Conservation (phyloP, 2,888 invertebrate genomes). For the Orchesella flavescens region DNA sequence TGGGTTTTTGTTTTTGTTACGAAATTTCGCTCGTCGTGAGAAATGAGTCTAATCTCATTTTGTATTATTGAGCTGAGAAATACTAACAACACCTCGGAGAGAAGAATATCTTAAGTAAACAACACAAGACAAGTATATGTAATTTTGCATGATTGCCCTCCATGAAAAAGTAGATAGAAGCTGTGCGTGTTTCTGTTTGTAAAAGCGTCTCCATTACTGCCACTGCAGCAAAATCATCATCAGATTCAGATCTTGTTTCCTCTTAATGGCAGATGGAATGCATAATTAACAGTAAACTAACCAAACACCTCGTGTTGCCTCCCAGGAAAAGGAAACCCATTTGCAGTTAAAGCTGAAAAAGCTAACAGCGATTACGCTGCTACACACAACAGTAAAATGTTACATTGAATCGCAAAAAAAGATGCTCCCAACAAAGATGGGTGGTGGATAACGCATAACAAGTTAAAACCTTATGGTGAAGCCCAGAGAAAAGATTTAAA, state of each 20-base stretch:
- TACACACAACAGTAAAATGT: background rate
- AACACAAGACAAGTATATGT: conserved; percentile 4
- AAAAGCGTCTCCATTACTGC: background rate
- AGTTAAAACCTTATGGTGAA: conserved; percentile 1
- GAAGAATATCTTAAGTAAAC: conserved; percentile 26
- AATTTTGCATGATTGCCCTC: conserved; percentile 48
- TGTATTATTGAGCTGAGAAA: conserved; percentile 18
- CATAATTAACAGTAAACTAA: conserved; percentile 46
- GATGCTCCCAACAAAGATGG: too few relatives aligned
- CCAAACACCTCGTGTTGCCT: background rate
- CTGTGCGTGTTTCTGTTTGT: background rate
- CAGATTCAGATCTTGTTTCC: conserved; percentile 44
- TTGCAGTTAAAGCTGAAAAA: background rate
- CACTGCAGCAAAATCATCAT: conserved; percentile 1
- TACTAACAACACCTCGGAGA: conserved; percentile 31
- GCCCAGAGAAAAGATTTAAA: conserved; percentile 39
- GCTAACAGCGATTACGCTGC: background rate
- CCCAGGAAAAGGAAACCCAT: background rate
- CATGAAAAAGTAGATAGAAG: conserved; percentile 31
- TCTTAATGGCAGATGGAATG: conserved; percentile 39
- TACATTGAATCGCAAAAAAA: conserved; percentile 13
- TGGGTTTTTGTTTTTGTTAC: background rate
- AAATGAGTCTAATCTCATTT: conserved; percentile 45
- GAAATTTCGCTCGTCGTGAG: conserved; percentile 18
- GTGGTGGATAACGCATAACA: too few relatives aligned